Base-by-base conservation (phyloP, 2,797 vertebrate species). In the Sciurus carolinensis region DNA sequence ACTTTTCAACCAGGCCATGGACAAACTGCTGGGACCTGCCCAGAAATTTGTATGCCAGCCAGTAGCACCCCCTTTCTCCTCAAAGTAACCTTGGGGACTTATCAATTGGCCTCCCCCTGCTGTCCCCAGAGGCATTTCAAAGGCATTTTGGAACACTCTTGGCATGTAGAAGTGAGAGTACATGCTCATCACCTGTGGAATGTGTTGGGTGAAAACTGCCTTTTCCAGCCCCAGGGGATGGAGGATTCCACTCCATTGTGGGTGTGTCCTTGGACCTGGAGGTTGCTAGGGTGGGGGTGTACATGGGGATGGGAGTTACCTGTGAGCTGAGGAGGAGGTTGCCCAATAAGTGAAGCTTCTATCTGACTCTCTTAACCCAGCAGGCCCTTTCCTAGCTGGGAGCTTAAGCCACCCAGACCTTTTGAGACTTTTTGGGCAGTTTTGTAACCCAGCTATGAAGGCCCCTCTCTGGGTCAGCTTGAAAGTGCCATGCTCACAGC, bases 121-220 rank as follows among this genome's bases (percentile, higher is more conserved):
- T 75, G 84, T 93, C 42, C 79, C 83, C 76, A 90, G 71, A 94
- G 72, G 91, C 89, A 59, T 93, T 93, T 87, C 83, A 67, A 81
- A 89, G 52, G 67, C 79, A 50, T 83, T 92, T 89, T 75, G 87
- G 82, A 96, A 39, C 69, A 87, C 42, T 93, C 77, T 88, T 92
- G 90, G 28, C 82, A 67, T 26, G 54, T 76, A 13, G 26, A 87
- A 86, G 67, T 72, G 76, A 82, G 73, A 54, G 42, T 22, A 50
- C 66, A 44, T 7, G 67, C 81, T 88, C 69, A 77, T 89, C 89
- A 96, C 91, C 91, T 96, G 96, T 96, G 97, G 96, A 94, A 96
- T 95, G 93, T 92, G 26, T 76, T 30, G 44, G 79, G 66, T 4
- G 30, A 66, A 87, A 42, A 28, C 59, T 42, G 10, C 57, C 30